Evolutionary conservation across 2,113 vertebrate genomes (phyloP).

Genomic region (Crotalus tigris): DNA sequence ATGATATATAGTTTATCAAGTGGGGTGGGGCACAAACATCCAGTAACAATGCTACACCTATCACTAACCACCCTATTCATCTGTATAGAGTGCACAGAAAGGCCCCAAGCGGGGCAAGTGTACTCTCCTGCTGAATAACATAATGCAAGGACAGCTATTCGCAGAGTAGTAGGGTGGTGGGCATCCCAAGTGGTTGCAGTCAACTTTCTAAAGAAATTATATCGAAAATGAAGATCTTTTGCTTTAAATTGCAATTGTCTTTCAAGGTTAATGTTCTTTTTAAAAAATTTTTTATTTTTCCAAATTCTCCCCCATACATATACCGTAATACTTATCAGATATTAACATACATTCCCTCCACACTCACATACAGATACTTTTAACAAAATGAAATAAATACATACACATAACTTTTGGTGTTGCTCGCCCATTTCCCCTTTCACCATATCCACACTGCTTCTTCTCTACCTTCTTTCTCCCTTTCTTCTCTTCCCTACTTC

Average conservation of each 20-base stretch:
- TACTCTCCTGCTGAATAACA: not conserved
- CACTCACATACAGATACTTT: too few species aligned
- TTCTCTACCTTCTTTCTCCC: too few species aligned
- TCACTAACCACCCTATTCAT: not conserved
- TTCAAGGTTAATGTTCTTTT: not conserved
- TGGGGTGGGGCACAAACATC: not conserved
- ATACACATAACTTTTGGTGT: too few species aligned
- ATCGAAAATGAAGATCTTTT: not conserved
- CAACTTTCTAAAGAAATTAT: not conserved
- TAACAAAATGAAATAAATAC: too few species aligned
- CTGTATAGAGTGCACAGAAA: not conserved
- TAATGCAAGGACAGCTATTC: not conserved
- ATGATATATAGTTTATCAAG: not conserved
- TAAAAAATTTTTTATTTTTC: too few species aligned
- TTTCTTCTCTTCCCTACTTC: too few species aligned
- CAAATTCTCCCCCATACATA: too few species aligned
- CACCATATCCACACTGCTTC: too few species aligned
- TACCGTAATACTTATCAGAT: too few species aligned
- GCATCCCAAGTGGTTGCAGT: not conserved
- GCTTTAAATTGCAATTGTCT: not conserved
- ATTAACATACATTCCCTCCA: too few species aligned
- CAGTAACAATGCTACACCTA: not conserved
- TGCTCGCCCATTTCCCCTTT: too few species aligned
- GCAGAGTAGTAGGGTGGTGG: not conserved
- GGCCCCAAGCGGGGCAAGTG: too few species aligned